phyloP scores from a whole-genome alignment of 2,113 vertebrate species.

The Tenrec ecaudatus region DNA sequence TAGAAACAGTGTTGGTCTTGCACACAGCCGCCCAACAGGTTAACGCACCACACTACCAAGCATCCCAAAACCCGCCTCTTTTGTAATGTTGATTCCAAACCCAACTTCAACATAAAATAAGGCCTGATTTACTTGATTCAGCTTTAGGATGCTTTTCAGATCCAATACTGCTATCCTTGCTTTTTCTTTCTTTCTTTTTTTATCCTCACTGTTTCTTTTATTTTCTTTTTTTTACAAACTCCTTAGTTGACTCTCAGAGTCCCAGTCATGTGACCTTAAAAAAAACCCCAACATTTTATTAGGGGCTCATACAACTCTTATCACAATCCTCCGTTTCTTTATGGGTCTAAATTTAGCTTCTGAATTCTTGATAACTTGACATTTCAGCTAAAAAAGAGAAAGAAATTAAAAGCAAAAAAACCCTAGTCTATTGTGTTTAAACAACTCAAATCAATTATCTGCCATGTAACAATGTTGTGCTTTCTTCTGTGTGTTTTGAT shows the following conservation, averaged over 20 bases:
- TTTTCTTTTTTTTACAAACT: too few species aligned
- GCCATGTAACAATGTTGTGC: background rate
- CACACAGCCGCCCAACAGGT: too few species aligned
- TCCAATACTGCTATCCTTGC: background rate
- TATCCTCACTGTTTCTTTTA: slow-evolving; percentile 5
- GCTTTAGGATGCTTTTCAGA: slow-evolving; percentile 31
- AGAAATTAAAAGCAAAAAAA: slow-evolving; percentile 58
- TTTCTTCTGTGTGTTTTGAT: slow-evolving; percentile 53
- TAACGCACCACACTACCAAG: too few species aligned
- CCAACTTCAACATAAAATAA: background rate
- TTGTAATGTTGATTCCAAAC: background rate
- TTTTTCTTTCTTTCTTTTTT: background rate
- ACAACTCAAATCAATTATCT: slow-evolving; percentile 36
- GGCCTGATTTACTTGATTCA: background rate
- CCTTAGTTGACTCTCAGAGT: too few species aligned
- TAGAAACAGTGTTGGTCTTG: too few species aligned
- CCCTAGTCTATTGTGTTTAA: background rate
- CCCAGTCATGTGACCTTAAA: too few species aligned
- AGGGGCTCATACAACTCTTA: too few species aligned
- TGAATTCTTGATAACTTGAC: slow-evolving; percentile 23
- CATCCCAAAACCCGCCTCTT: background rate
- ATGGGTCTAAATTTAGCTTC: slow-evolving; percentile 42
- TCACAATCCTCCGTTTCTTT: too few species aligned
- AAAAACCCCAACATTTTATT: too few species aligned
- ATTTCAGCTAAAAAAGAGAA: slow-evolving; percentile 48